phyloP scores from a whole-genome alignment of 2,113 vertebrate species.

The Heterochromis multidens region DNA sequence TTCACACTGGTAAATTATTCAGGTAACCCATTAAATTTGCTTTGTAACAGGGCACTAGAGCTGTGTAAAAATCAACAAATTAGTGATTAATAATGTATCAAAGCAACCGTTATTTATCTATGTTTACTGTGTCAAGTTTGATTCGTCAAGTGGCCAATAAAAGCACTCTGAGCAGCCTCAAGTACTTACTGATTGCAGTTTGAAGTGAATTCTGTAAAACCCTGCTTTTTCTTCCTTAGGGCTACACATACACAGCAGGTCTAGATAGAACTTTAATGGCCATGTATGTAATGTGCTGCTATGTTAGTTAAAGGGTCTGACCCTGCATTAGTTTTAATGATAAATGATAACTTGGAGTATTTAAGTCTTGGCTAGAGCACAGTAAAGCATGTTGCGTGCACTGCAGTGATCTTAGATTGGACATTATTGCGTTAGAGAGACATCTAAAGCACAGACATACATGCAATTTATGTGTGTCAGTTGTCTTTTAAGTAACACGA shows the following conservation, averaged over 20 bases:
- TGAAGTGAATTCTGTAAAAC: not conserved
- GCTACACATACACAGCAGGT: not conserved
- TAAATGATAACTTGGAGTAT: constrained; percentile 6
- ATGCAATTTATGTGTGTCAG: not conserved
- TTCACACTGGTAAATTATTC: not conserved
- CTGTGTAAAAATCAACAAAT: not conserved
- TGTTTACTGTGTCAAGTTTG: not conserved
- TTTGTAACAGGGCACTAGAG: not conserved
- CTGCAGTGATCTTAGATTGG: not conserved
- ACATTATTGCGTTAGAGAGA: not conserved
- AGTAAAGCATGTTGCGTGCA: not conserved
- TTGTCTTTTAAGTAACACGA: not conserved
- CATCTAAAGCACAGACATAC: not conserved
- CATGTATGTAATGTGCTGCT: not conserved
- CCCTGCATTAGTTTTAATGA: constrained; percentile 2
- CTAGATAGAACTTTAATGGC: not conserved
- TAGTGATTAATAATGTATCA: not conserved
- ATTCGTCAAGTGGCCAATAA: not conserved
- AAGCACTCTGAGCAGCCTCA: not conserved
- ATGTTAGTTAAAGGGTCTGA: not conserved
- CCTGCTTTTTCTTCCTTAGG: not conserved
- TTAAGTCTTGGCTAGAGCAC: not conserved
- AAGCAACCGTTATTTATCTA: not conserved
- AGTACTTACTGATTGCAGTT: not conserved
- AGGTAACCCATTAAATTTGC: not conserved